Evolutionary conservation across 1,140 invertebrate species (phyloP).

Genomic region (Sycobia sp.): DNA sequence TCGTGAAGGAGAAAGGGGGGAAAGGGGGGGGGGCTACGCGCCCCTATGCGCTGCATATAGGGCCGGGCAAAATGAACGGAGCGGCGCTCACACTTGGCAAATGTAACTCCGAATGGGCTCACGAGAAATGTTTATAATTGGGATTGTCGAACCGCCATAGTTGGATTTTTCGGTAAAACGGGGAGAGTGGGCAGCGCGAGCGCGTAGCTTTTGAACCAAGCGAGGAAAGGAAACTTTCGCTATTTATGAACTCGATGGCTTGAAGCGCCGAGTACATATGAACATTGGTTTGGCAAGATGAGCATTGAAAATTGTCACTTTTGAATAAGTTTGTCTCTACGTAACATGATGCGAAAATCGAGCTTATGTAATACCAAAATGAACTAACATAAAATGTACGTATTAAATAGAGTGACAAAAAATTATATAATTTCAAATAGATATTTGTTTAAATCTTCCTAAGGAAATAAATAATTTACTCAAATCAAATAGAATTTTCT

Average conservation of each 20-base stretch:
- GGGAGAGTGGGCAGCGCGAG: too few relatives aligned
- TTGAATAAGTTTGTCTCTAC: too few relatives aligned
- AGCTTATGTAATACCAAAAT: slow-evolving; percentile 6
- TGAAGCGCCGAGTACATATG: slow-evolving; percentile 1
- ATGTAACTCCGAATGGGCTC: slow-evolving; percentile 48
- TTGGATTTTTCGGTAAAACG: slow-evolving; percentile 42
- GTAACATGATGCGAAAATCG: too few relatives aligned
- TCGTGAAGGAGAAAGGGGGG: too few relatives aligned
- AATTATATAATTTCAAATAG: too few relatives aligned
- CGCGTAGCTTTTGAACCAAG: too few relatives aligned
- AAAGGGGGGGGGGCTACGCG: slow-evolving; percentile 40
- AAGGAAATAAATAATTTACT: too few relatives aligned
- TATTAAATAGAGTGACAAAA: too few relatives aligned
- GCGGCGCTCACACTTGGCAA: slow-evolving; percentile 32
- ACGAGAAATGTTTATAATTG: slow-evolving; percentile 58
- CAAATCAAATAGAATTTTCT: too few relatives aligned
- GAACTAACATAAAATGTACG: too few relatives aligned
- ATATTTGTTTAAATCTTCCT: too few relatives aligned
- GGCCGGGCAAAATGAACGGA: slow-evolving; percentile 33
- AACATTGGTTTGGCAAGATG: neutral
- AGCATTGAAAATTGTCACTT: neutral
- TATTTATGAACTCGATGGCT: neutral
- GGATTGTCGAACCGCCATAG: slow-evolving; percentile 50
- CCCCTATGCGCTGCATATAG: slow-evolving; percentile 27
- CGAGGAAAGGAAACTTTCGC: neutral